Percentiles rank a stretch among this genome's conserved stretches.
These are phyloP conservation scores for Sylvilagus floridanus DNA, from an alignment of 2,797 vertebrate species.

Conservation along the genomic window DNA sequence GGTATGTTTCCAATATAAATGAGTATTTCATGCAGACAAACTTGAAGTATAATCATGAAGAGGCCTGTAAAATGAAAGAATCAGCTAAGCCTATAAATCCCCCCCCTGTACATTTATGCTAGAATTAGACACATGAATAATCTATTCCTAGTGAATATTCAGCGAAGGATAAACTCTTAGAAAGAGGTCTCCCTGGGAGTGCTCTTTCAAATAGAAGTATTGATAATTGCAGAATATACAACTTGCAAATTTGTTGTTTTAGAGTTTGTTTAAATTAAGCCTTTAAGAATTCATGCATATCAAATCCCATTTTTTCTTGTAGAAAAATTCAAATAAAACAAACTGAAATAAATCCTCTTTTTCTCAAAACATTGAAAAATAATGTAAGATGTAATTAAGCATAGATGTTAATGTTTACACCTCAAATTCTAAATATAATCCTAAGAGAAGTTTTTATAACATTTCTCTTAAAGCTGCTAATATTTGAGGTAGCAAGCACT, in stretches of 20 bases:
- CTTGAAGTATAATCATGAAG: constrained; percentile 68
- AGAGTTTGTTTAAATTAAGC: constrained; percentile 57
- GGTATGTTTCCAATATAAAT: constrained; percentile 44
- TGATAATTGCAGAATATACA: constrained; percentile 76
- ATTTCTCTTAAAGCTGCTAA: background rate
- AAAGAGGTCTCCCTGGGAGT: constrained; percentile 76
- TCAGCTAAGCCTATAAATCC: constrained; percentile 75
- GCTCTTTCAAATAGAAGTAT: constrained; percentile 74
- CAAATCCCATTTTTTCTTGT: constrained; percentile 38
- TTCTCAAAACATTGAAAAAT: constrained; percentile 64
- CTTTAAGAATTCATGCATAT: constrained; percentile 37
- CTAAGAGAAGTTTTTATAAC: constrained; percentile 16
- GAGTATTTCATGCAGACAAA: constrained; percentile 59
- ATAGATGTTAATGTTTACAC: constrained; percentile 18
- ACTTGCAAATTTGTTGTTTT: constrained; percentile 65
- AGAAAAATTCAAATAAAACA: constrained; percentile 46
- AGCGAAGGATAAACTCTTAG: constrained; percentile 70
- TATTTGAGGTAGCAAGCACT: background rate
- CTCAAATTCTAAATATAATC: constrained; percentile 29
- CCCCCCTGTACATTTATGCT: constrained; percentile 73
- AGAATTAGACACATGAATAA: constrained; percentile 74
- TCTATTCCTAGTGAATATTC: constrained; percentile 68
- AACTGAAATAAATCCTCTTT: background rate
- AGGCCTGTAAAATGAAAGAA: constrained; percentile 58
- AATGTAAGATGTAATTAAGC: constrained; percentile 55